These are phyloP conservation scores for Hypsibius dujardini DNA, from an alignment of 1,140 invertebrate species.

Conservation along the genomic window DNA sequence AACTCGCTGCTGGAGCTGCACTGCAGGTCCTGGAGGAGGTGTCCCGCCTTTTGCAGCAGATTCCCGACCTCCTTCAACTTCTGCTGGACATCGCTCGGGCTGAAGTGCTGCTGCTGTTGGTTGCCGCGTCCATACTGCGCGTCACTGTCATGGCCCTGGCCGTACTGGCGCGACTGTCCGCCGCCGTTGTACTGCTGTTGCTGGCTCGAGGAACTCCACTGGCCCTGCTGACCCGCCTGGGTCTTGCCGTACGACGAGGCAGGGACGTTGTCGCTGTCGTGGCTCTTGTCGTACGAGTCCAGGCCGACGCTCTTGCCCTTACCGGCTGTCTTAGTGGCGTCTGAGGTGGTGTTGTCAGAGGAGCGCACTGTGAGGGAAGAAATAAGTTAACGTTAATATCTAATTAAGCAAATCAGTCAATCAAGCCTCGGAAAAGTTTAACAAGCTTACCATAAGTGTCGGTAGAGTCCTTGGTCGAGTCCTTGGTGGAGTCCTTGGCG, in stretches of 20 bases:
- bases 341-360: neutral
- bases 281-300: neutral
- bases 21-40: slow-evolving; percentile 11
- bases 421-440: too few species aligned
- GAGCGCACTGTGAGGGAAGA: slow-evolving; percentile 1
- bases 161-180: neutral
- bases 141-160: neutral
- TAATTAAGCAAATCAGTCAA: too few species aligned
- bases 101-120: slow-evolving; percentile 4
- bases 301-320: neutral
- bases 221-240: neutral
- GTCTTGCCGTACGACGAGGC: neutral
- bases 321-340: neutral
- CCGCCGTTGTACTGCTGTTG: neutral
- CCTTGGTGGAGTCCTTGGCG: too few species aligned
- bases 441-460: too few species aligned
- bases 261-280: neutral
- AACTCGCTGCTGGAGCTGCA: neutral
- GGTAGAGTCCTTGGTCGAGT: slow-evolving; percentile 2
- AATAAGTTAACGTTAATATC: too few species aligned
- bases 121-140: too few species aligned
- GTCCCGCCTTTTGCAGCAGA: neutral
- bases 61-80: slow-evolving; percentile 9
- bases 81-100: neutral
- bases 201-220: neutral